Percentiles rank a stretch among this genome's conserved stretches.
These are phyloP conservation scores for Hymenopus coronatus DNA, from an alignment of 2,888 invertebrate genomes.

Conservation along the genomic window DNA sequence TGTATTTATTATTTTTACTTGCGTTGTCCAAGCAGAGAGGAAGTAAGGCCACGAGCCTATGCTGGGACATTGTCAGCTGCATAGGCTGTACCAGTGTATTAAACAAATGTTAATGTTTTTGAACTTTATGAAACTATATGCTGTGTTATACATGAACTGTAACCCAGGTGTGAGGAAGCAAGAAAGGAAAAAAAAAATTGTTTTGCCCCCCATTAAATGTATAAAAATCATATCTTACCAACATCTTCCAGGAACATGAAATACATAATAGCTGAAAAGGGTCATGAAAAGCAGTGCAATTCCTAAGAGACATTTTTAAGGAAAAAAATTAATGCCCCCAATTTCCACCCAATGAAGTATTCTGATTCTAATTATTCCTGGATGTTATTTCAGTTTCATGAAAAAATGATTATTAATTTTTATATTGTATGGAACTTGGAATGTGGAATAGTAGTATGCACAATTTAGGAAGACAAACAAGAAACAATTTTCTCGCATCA, in stretches of 20 bases:
- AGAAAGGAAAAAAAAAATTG: neutral
- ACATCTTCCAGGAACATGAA: neutral
- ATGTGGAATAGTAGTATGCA: slow-evolving; percentile 24
- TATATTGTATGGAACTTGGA: slow-evolving; percentile 18
- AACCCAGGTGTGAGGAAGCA: neutral
- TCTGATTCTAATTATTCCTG: slow-evolving; percentile 16
- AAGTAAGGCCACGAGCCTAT: neutral
- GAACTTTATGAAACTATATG: slow-evolving; percentile 21
- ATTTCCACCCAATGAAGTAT: neutral
- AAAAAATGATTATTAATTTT: slow-evolving; percentile 24
- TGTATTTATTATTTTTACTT: slow-evolving; percentile 18
- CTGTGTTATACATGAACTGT: slow-evolving; percentile 16
- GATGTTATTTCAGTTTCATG: slow-evolving; percentile 16
- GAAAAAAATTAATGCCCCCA: slow-evolving; percentile 1
- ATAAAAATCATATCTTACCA: slow-evolving; percentile 14
- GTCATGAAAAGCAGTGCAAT: slow-evolving; percentile 3
- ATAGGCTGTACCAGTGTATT: neutral
- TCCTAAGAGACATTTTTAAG: neutral
- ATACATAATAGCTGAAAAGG: slow-evolving; percentile 2
- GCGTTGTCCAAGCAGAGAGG: neutral
- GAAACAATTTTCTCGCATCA: slow-evolving; percentile 17
- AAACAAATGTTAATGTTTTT: slow-evolving; percentile 16
- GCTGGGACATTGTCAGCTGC: neutral
- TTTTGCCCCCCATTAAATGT: slow-evolving; percentile 2
- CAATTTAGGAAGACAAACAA: slow-evolving; percentile 17